Base-by-base conservation (phyloP, 2,888 invertebrate species). In the Chrysolina oricalcia region DNA sequence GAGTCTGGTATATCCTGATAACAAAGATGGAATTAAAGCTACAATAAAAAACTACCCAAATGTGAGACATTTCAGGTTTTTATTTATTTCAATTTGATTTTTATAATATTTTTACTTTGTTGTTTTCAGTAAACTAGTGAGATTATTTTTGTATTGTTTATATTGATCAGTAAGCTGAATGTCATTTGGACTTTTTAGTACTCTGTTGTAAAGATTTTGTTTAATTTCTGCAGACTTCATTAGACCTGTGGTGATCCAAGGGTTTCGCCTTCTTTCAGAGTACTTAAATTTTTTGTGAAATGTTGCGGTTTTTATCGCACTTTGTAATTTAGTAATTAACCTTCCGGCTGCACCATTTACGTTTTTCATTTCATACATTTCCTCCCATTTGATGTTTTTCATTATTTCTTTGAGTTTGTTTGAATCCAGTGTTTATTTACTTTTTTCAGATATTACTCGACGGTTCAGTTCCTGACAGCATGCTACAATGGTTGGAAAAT, bases 401-500 rank as follows among this genome's bases (percentile, higher is more conserved):
- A 59, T 11, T 3, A 59, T 59, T 59, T 59, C 59, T 2, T 3
- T 17, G 19, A 59, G 59, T 59, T 59, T 59, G 3, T 59, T 59
- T 10, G 15, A 13, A 59, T 59, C 19, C 21, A 59, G 59, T 17
- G n/a, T n/a, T n/a, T n/a, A n/a, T n/a, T n/a, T n/a, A n/a, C n/a
- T 13, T 59, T 13, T 59, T 59, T 59, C 59, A 59, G 59, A 19
- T 6, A 19, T 59, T 59, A 17, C 59, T 59, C 19, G 59, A 17
- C 4, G 5, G 11, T 59, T 13, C 15, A 59, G 19, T 17, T 13
- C 15, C 19, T 59, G 59, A 59, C 19, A 17, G 3, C 17, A 19
- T 59, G 19, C 19, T 17, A 59, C 59, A 59, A 59, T 19, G 15
- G 59, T 59, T 59, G 59, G 59, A 59, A 59, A 59, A 59, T 59